Conservation (phyloP, 2,797 vertebrate genomes). For the Toxotes lorentzi region DNA sequence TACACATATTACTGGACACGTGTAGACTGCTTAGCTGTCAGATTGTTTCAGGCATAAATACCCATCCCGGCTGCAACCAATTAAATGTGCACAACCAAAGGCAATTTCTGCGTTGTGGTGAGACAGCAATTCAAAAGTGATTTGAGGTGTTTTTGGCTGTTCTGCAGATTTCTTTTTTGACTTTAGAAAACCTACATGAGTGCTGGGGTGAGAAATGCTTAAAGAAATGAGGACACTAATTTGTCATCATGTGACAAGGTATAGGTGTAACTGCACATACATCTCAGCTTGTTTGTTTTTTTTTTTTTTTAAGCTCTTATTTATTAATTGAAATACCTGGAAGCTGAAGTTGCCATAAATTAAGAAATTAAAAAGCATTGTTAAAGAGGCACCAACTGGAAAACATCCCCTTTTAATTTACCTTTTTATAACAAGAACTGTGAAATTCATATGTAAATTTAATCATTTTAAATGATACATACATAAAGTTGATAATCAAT, state of each 20-base stretch:
- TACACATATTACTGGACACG: slow-evolving; percentile 19
- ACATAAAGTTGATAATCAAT: too few species aligned
- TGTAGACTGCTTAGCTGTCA: background rate
- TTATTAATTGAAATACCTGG: background rate
- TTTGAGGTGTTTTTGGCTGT: background rate
- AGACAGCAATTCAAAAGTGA: background rate
- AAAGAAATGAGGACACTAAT: background rate
- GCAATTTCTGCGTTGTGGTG: background rate
- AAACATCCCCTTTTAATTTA: too few species aligned
- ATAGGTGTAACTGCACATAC: background rate
- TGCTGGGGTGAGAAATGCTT: background rate
- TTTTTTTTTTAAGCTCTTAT: background rate
- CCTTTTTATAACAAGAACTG: too few species aligned
- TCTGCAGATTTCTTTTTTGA: slow-evolving; percentile 2
- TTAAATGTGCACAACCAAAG: background rate
- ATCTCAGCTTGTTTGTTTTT: background rate
- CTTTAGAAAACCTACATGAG: background rate
- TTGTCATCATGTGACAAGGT: background rate
- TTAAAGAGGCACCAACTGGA: too few species aligned
- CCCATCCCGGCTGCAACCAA: background rate
- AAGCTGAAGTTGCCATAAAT: background rate
- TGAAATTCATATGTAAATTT: too few species aligned
- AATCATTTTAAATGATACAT: too few species aligned
- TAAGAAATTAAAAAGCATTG: background rate
- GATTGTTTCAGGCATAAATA: slow-evolving; percentile 14